These are phyloP conservation scores for Magallana nippona DNA, from an alignment of 2,888 invertebrate species.

Conservation along the genomic window DNA sequence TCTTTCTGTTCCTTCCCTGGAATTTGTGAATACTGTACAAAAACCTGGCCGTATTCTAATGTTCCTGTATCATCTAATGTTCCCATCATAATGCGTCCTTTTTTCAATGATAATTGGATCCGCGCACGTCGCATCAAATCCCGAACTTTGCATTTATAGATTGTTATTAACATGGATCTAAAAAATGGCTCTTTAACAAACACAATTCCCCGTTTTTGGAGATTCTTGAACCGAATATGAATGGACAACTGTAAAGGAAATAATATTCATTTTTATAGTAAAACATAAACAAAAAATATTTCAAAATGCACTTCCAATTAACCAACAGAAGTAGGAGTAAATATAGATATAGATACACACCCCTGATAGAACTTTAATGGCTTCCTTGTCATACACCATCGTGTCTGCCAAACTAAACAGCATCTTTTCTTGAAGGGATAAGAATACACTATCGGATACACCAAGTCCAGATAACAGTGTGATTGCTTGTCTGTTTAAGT, in stretches of 20 bases:
- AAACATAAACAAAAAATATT: neutral
- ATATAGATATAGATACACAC: neutral
- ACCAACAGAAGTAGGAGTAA: too few species aligned
- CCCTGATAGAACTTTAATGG: neutral
- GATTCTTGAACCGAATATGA: constrained; percentile 28
- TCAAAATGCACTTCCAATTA: neutral
- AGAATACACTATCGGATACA: constrained; percentile 64
- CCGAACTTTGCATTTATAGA: constrained; percentile 38
- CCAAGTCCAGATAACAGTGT: constrained; percentile 70
- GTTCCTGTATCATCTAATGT: constrained; percentile 75
- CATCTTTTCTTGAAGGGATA: constrained; percentile 59
- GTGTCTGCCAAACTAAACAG: constrained; percentile 50
- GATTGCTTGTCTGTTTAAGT: constrained; percentile 76
- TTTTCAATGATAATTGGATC: constrained; percentile 14
- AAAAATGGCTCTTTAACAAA: constrained; percentile 43
- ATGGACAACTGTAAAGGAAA: neutral
- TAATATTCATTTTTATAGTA: too few species aligned
- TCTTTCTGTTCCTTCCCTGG: constrained; percentile 44
- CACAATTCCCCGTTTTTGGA: constrained; percentile 18
- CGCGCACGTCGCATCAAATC: constrained; percentile 37
- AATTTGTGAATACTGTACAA: constrained; percentile 59
- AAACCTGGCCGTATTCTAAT: constrained; percentile 76
- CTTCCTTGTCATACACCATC: constrained; percentile 42
- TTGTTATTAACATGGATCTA: constrained; percentile 38
- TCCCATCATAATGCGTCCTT: constrained; percentile 58